These are phyloP conservation scores for Drosophila affinis DNA, from an alignment of 2,888 invertebrate genomes.

Conservation along the genomic window DNA sequence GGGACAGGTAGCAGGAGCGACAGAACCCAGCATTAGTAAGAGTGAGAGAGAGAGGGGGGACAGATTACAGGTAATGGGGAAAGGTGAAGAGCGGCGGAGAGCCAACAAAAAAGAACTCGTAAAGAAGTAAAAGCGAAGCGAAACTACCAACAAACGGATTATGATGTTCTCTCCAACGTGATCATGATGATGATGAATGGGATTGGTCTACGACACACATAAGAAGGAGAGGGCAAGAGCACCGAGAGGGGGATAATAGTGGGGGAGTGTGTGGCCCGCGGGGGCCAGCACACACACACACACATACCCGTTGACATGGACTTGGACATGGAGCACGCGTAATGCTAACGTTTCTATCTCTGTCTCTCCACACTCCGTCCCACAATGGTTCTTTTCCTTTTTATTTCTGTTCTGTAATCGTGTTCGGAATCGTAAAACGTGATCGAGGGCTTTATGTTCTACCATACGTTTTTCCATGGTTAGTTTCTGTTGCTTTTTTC, in stretches of 20 bases:
- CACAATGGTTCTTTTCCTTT: constrained; percentile 3
- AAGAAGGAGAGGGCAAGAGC: constrained; percentile 1
- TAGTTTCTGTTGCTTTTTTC: constrained; percentile 30
- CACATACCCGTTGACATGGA: constrained; percentile 46
- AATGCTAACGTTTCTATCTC: constrained; percentile 52
- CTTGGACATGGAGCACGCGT: constrained; percentile 70
- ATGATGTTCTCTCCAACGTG: constrained; percentile 60
- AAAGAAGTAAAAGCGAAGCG: constrained; percentile 67
- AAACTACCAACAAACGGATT: constrained; percentile 54
- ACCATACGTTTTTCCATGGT: constrained; percentile 63
- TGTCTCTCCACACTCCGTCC: constrained; percentile 4
- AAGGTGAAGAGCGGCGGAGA: constrained; percentile 4
- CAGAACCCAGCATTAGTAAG: constrained; percentile 16
- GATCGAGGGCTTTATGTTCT: constrained; percentile 73
- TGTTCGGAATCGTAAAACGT: constrained; percentile 77
- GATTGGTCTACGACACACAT: constrained; percentile 40
- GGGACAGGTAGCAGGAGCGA: constrained; percentile 4
- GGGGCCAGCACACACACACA: constrained; percentile 41
- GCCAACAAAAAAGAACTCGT: constrained; percentile 27
- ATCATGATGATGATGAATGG: constrained; percentile 73
- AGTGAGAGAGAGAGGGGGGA: constrained; percentile 2
- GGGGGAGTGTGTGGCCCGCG: constrained; percentile 28
- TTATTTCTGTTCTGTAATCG: constrained; percentile 58
- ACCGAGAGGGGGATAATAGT: constrained; percentile 6
- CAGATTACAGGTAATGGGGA: constrained; percentile 1